Evolutionary conservation across 2,113 vertebrate genomes (phyloP), one percentile per base, ranked within the genome.

Genomic region (Pachyramphus minor): DNA sequence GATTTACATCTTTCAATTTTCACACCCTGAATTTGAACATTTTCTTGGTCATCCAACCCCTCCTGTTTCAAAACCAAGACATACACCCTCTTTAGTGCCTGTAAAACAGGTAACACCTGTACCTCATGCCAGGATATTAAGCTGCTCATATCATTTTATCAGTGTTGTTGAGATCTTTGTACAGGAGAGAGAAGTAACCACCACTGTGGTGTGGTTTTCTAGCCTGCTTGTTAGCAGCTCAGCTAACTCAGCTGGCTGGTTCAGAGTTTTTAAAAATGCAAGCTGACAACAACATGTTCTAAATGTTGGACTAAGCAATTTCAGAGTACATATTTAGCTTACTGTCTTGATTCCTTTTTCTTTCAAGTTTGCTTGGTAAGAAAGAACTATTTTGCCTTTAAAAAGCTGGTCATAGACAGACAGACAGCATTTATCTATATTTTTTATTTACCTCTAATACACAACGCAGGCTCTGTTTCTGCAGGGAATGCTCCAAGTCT

Each of bases 61-160:
- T 95, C 53, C 58, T 66, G 23, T 73, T 95, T 93, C 84, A 71
- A 93, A 94, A 77, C 6, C 33, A 74, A 59, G 87, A 55, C 25
- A 13, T 74, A 55, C 68, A 67, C 68, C 28, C 88, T 91, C 49
- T 42, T 12, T 23, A 72, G 37, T 63, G 41, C 93, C 82, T 86
- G 92, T 64, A 64, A 42, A 91, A 96, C 82, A 94, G 84, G 95
- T 95, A 92, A 55, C 91, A 85, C 89, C 84, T 96, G 95, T 90
- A 78, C 69, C 35, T 82, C 59, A 28, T 13, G 13, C 76, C 82
- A 92, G 53, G 31, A 44, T 68, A 86, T 72, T 27, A 81, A 83
- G 30, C 52, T 74, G 64, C 77, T 95, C 44, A 2, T 95, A 95
- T 95, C 79, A 81, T 88, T 95, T 93, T 81, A 94, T 96, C 94